A percentile compares a stretch with the other conserved stretches of the same genome.
Conservation (phyloP, 2,797 vertebrate genomes). For the Mallotus villosus region DNA sequence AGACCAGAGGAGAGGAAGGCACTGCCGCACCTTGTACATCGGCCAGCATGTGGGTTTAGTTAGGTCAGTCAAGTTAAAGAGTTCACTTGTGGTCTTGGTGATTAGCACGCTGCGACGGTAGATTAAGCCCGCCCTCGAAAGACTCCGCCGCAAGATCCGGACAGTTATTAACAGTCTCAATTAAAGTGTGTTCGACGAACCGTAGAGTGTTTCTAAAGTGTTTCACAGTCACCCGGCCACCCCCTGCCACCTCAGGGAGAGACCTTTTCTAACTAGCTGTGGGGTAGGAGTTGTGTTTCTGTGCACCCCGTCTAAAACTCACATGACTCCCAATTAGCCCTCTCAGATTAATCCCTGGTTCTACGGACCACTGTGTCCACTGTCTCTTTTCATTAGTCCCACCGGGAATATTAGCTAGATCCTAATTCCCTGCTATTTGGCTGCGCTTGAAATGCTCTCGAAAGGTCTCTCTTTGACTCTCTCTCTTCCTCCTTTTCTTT, state of each 20-base stretch:
- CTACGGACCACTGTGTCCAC: conserved; percentile 44
- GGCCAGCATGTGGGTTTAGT: conserved; percentile 32
- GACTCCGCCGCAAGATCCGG: conserved; percentile 42
- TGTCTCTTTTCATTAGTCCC: conserved; percentile 60
- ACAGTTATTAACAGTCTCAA: conserved; percentile 42
- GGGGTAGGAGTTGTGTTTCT: conserved; percentile 27
- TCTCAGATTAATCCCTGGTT: conserved; percentile 50
- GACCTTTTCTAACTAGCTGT: conserved; percentile 17
- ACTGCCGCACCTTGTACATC: background rate
- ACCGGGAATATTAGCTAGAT: conserved; percentile 38
- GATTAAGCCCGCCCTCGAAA: conserved; percentile 48
- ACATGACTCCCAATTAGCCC: conserved; percentile 57
- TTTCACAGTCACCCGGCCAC: conserved; percentile 31
- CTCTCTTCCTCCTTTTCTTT: conserved; percentile 28
- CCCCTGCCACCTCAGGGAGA: background rate
- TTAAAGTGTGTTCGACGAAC: conserved; percentile 56
- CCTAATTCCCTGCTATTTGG: conserved; percentile 42
- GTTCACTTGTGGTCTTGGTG: conserved; percentile 36
- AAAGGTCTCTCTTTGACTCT: conserved; percentile 17
- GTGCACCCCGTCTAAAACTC: conserved; percentile 39
- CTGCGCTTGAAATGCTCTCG: conserved; percentile 23
- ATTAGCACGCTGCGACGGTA: conserved; percentile 24
- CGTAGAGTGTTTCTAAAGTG: conserved; percentile 43
- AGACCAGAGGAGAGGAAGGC: background rate
- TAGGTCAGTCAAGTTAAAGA: conserved; percentile 31